Evolutionary conservation across 2,797 vertebrate species (phyloP), one percentile per base, ranked within the genome.

Genomic region (Platalea minor): DNA sequence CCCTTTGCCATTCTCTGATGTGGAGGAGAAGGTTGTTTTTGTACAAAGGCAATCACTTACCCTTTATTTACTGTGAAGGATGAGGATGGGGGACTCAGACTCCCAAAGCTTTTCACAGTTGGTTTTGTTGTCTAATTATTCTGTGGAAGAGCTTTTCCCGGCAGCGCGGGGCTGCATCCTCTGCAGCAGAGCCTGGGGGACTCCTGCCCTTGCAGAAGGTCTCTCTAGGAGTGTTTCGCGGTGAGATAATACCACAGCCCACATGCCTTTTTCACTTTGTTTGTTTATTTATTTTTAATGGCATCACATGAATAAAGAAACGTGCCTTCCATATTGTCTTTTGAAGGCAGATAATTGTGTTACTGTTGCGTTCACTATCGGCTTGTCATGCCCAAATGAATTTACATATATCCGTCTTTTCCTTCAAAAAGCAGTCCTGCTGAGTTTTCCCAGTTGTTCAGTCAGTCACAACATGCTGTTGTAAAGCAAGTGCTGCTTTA

Each of bases 41-140:
- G 26, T 48, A 57, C 2, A 17, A 88, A 96, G 68, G 68, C 79
- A 68, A 89, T 93, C 75, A 33, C 86, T 96, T 94, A 91, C 41
- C 68, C 93, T 87, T 90, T 96, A 92, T 97, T 96, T 96, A 89
- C 96, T 94, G 65, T 81, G 92, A 95, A 95, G 78, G 81, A 91
- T 96, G 81, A 93, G 65, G 65, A 73, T 0, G 0, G 35, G 73
- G 54, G 69, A 80, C 53, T 85, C 25, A 8, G 81, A 26, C 43
- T 97, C 96, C 96, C 96, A 96, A 57, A 91, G 93, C 95, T 95
- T 95, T 91, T 94, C 92, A 78, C 84, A 95, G 78, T 92, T 92
- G 88, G 60, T 83, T 95, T 95, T 96, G 76, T 84, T 95, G 92
- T 72, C 56, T 95, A 95, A 97, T 95, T 97, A 92, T 89, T 93